Evolutionary conservation across 1,140 invertebrate genomes (phyloP).

Genomic region (Hormaphis cornu): DNA sequence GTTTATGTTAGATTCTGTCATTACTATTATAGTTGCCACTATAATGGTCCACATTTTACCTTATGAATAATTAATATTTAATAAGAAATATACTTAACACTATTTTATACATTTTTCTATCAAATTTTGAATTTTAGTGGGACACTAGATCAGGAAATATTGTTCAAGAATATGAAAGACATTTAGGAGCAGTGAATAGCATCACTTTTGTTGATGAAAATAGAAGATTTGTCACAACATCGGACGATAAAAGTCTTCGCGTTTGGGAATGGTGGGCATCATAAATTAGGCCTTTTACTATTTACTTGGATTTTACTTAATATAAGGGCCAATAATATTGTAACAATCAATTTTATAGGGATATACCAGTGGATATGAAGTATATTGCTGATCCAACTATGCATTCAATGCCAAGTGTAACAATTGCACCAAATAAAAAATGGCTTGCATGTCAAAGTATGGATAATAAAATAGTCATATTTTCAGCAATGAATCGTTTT

Average conservation of each 20-base stretch:
- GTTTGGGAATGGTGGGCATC: conserved; percentile 96
- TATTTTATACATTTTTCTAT: too few relatives aligned
- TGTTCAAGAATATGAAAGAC: conserved; percentile 96
- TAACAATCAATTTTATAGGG: conserved; percentile 49
- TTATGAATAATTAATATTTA: too few relatives aligned
- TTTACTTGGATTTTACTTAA: conserved; percentile 10
- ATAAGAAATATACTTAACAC: too few relatives aligned
- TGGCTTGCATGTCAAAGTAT: conserved; percentile 99
- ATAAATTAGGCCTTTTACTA: neutral
- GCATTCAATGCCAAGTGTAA: conserved; percentile 98
- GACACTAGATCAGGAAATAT: conserved; percentile 89
- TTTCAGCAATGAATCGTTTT: conserved; percentile 92
- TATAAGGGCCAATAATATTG: neutral
- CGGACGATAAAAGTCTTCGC: conserved; percentile 95
- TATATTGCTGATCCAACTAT: conserved; percentile 99
- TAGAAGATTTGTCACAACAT: conserved; percentile 92
- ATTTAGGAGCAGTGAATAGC: conserved; percentile 95
- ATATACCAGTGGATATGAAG: conserved; percentile 99
- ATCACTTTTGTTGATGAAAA: conserved; percentile 99
- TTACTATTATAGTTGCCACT: too few relatives aligned
- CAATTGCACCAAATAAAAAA: conserved; percentile 89
- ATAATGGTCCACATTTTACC: too few relatives aligned
- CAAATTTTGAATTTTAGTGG: conserved; percentile 59
- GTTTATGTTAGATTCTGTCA: too few relatives aligned
- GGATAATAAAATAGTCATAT: conserved; percentile 98